Evolutionary conservation across 2,113 vertebrate species (phyloP), one percentile per base, ranked within the genome.

Genomic region (Gnathonemus echidnorhynchus): DNA sequence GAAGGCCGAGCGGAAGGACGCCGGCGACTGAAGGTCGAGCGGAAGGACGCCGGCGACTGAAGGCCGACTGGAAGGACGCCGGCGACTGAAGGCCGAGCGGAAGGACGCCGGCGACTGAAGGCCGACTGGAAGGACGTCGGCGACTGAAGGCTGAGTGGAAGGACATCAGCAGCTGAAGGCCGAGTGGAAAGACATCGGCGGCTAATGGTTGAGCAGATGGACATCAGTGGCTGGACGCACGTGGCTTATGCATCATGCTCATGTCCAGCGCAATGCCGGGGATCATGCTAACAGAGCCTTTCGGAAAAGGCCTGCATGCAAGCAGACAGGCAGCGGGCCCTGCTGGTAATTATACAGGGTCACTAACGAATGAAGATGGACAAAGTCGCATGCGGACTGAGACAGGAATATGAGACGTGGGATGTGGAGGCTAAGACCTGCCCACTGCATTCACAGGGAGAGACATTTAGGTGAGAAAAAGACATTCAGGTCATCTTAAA

Each of bases 81-180:
- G 15, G 50, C 0, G 50, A 6, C 3, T 19, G 50, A 17, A 52
- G 10, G 13, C 3, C 50, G 46, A 21, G 2, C 0, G 17, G 3
- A 21, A 0, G 48, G 48, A 49, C 48, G 10, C 48, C 9, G 8
- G 1, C 1, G 48, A 49, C 48, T 49, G 48, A 49, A 46, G 7
- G 46, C 46, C 9, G 13, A 49, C 3, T 0, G n/a, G 13, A 46
- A 19, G 45, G 46, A 7, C 11, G 3, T 35, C 13, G 17, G 17
- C 13, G 52, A 8, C 17, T 21, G 52, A 19, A 56, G 5, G 6
- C 6, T 0, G 4, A 58, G 0, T 0, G 0, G 19, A 58, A 0
- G 13, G n/a, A n/a, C n/a, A n/a, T n/a, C n/a, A n/a, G n/a, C n/a
- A n/a, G n/a, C n/a, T n/a, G 21, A n/a, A 58, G 1, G 24, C 7